Evolutionary conservation across 2,888 invertebrate species (phyloP).

Genomic region (Aelia acuminata): DNA sequence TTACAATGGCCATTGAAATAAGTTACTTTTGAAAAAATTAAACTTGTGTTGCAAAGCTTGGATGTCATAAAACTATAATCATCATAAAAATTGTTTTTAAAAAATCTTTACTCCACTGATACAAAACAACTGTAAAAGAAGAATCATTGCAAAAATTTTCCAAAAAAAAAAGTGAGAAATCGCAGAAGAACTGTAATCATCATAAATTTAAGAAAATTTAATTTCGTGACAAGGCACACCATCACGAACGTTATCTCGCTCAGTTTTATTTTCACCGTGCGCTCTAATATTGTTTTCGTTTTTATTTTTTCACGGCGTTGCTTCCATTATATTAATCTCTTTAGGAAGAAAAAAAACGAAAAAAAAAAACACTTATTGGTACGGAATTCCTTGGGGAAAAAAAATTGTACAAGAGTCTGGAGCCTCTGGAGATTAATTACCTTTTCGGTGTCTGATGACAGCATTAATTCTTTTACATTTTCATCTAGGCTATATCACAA

Average conservation of each 20-base stretch:
- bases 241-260: not conserved
- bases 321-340: not conserved
- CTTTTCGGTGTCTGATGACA: too few relatives aligned
- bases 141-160: not conserved
- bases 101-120: not conserved
- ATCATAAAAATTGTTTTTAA: not conserved
- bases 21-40: too few relatives aligned
- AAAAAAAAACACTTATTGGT: too few relatives aligned
- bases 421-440: too few relatives aligned
- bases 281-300: not conserved
- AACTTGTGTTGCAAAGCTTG: not conserved
- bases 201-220: slow-evolving; percentile 27
- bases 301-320: not conserved
- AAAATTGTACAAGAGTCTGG: too few relatives aligned
- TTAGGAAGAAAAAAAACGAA: not conserved
- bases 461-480: too few relatives aligned
- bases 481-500: too few relatives aligned
- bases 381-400: too few relatives aligned
- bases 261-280: not conserved
- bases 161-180: not conserved
- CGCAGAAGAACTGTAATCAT: not conserved
- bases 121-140: not conserved
- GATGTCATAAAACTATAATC: not conserved
- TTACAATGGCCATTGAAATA: too few relatives aligned
- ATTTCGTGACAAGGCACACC: not conserved